These are phyloP conservation scores for Microcaecilia unicolor DNA, from an alignment of 2,797 vertebrate species.

Conservation along the genomic window DNA sequence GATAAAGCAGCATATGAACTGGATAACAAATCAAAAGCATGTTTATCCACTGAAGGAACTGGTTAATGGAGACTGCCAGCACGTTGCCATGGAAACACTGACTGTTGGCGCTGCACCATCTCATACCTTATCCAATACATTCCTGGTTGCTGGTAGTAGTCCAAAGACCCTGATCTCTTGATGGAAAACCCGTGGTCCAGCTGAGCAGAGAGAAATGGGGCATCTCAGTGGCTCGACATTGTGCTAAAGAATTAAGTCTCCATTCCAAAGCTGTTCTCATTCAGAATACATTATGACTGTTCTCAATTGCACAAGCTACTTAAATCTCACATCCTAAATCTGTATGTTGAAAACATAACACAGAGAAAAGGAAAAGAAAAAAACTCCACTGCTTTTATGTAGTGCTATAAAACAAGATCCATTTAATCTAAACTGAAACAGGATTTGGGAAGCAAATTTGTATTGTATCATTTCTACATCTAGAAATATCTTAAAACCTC, in stretches of 20 bases:
- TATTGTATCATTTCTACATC: slow-evolving; percentile 26
- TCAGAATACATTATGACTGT: slow-evolving; percentile 37
- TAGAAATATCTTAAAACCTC: slow-evolving; percentile 27
- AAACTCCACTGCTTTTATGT: slow-evolving; percentile 15
- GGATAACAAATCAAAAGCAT: slow-evolving; percentile 64
- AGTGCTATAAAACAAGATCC: slow-evolving; percentile 23
- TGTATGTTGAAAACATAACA: slow-evolving; percentile 17
- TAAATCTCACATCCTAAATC: slow-evolving; percentile 38
- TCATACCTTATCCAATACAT: slow-evolving; percentile 97
- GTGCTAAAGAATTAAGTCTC: slow-evolving; percentile 61
- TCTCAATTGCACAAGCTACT: slow-evolving; percentile 39
- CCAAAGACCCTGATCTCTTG: slow-evolving; percentile 96
- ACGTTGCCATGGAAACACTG: slow-evolving; percentile 87
- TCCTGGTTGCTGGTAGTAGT: slow-evolving; percentile 93
- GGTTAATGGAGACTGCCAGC: slow-evolving; percentile 89
- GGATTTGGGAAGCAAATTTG: slow-evolving; percentile 25
- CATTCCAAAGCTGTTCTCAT: slow-evolving; percentile 55
- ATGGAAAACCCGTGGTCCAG: slow-evolving; percentile 94
- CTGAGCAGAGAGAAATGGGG: slow-evolving; percentile 89
- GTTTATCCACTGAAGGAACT: slow-evolving; percentile 68
- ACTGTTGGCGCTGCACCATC: slow-evolving; percentile 71
- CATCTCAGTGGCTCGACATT: slow-evolving; percentile 80
- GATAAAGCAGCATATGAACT: slow-evolving; percentile 74
- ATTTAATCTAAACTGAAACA: slow-evolving; percentile 28
- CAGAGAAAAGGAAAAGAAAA: slow-evolving; percentile 20